Percentiles rank a stretch among this genome's conserved stretches.
phyloP scores from a whole-genome alignment of 1,140 invertebrate genomes.

The Grapholita molesta region DNA sequence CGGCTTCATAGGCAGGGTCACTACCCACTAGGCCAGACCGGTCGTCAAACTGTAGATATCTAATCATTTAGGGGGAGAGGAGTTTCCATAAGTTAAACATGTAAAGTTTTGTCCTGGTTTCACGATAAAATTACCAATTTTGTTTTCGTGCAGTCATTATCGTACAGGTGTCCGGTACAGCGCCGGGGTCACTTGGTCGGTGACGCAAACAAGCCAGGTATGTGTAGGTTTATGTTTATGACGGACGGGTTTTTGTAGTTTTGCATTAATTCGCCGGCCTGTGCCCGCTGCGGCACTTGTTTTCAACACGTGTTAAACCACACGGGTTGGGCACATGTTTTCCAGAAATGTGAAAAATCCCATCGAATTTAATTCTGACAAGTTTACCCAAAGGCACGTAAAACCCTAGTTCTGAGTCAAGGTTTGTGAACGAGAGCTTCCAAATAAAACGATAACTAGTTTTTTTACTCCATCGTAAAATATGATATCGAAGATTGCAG shows the following conservation, averaged over 20 bases:
- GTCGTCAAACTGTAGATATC: too few relatives aligned
- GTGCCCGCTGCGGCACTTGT: background rate
- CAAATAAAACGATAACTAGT: too few relatives aligned
- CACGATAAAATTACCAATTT: background rate
- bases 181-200: background rate
- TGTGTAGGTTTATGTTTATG: background rate
- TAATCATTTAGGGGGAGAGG: too few relatives aligned
- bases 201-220: background rate
- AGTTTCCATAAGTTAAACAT: background rate
- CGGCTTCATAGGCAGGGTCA: too few relatives aligned
- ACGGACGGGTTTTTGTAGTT: slow-evolving; percentile 6
- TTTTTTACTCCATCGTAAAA: too few relatives aligned
- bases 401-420: too few relatives aligned
- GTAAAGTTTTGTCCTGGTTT: background rate
- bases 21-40: too few relatives aligned
- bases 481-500: too few relatives aligned
- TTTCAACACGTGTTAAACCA: background rate
- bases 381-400: too few relatives aligned
- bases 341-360: background rate
- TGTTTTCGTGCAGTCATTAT: background rate
- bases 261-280: background rate
- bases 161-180: background rate
- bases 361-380: too few relatives aligned
- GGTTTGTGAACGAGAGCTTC: too few relatives aligned
- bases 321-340: background rate